Base-by-base conservation (phyloP, 2,888 invertebrate genomes). In the Tachystola acroxantha region DNA sequence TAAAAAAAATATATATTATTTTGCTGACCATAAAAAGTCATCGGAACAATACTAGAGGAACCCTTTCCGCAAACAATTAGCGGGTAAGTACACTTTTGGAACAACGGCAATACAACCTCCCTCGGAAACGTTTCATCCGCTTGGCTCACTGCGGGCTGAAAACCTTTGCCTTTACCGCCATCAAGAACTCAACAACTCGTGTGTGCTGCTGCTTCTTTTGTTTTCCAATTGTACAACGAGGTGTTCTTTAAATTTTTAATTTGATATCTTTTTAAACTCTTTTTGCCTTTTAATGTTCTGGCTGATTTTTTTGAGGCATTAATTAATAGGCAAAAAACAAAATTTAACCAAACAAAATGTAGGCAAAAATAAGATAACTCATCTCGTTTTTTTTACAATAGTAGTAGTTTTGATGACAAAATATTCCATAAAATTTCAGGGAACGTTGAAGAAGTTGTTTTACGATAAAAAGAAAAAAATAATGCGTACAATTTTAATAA, bases 11-110 rank as follows among this genome's bases (percentile, higher is more conserved):
- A n/a, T n/a, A n/a, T n/a, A n/a, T n/a, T n/a, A 16, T n/a, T 55
- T 50, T 68, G 76, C 73, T 57, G 65, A 75, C 80, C 63, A 52
- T 84, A 65, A 57, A 64, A 73, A 74, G 56, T 73, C 58, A 54
- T 48, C 46, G 57, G 55, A 75, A 81, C 81, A 82, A 84, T 84
- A 79, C 78, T 82, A 57, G 62, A 74, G 58, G 66, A 78, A 82
- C 85, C 85, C 85, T 82, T 82, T 80, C 85, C 72, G 81, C 82
- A 80, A 82, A 86, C 85, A 85, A 86, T 86, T 85, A 84, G 74
- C 71, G 82, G 64, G 58, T 69, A 65, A 85, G 84, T 71, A 79
- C 75, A 57, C 82, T 82, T 53, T 41, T 51, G 47, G 59, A 79
- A 84, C 82, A 84, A 82, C 80, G 63, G 78, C 75, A 70, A 79